Conservation (phyloP, 2,888 invertebrate genomes). For the Brenthis daphne region DNA sequence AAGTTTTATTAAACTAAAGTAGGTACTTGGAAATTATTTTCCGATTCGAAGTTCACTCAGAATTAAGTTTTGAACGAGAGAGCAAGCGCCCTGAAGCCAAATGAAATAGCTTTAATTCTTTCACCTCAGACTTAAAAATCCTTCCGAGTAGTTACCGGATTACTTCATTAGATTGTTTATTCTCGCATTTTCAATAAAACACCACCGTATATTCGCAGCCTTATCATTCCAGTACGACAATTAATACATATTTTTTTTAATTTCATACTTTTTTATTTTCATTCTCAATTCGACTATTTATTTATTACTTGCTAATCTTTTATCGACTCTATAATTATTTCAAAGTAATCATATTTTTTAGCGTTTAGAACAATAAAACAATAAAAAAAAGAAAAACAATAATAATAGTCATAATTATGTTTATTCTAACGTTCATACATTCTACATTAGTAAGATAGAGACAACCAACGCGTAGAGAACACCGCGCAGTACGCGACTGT, state of each 20-base stretch:
- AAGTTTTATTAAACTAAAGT: conserved; percentile 32
- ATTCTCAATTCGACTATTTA: too few species aligned
- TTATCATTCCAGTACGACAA: not conserved
- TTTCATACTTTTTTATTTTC: too few species aligned
- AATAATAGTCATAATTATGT: too few species aligned
- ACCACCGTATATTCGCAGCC: not conserved
- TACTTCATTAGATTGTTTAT: conserved; percentile 40
- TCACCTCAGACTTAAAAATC: conserved; percentile 53
- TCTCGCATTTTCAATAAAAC: conserved; percentile 24
- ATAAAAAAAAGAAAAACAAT: too few species aligned
- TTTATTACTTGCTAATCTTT: too few species aligned
- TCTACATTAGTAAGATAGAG: too few species aligned
- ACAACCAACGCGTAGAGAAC: too few species aligned
- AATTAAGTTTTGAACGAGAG: conserved; percentile 61
- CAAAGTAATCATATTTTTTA: too few species aligned
- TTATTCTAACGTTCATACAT: too few species aligned
- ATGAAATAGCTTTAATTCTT: conserved; percentile 65
- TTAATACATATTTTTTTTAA: not conserved
- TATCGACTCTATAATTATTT: too few species aligned
- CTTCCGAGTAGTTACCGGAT: conserved; percentile 49
- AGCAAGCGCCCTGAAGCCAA: conserved; percentile 57
- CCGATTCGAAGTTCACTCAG: conserved; percentile 68
- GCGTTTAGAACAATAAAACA: too few species aligned
- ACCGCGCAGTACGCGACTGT: too few species aligned
- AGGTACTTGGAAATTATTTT: conserved; percentile 62